A percentile compares a stretch with the other conserved stretches of the same genome.
phyloP scores from a whole-genome alignment of 2,113 vertebrate species.

The Malurus alboscapulatus region DNA sequence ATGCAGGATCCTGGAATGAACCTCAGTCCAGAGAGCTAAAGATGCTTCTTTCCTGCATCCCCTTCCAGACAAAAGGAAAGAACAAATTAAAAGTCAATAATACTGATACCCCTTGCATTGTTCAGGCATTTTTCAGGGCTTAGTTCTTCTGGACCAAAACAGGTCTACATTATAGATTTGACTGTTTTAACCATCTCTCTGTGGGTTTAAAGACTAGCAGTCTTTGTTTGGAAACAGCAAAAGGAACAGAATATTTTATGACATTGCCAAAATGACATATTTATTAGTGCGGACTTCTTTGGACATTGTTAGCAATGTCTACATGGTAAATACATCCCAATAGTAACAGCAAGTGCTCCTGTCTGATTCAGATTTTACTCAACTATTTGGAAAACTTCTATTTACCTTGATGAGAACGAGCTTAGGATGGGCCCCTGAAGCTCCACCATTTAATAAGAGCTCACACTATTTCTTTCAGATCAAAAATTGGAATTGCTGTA shows the following conservation, averaged over 20 bases:
- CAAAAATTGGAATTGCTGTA: constrained; percentile 14
- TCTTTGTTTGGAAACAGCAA: not conserved
- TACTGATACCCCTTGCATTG: not conserved
- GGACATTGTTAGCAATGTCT: not conserved
- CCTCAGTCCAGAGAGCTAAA: not conserved
- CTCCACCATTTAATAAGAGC: not conserved
- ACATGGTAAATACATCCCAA: not conserved
- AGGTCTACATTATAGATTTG: not conserved
- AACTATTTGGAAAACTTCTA: not conserved
- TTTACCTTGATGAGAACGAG: not conserved
- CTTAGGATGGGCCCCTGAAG: not conserved
- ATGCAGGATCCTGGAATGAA: not conserved
- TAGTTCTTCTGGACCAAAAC: not conserved
- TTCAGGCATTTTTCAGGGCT: not conserved
- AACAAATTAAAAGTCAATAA: not conserved
- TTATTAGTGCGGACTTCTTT: not conserved
- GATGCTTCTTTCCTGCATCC: not conserved
- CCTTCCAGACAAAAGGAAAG: not conserved
- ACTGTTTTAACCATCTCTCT: not conserved
- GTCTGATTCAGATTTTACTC: not conserved
- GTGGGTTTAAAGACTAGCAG: not conserved
- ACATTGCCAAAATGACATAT: not conserved
- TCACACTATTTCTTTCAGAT: not conserved
- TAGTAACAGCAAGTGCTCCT: fast-evolving
- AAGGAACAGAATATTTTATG: not conserved